Base-by-base conservation (phyloP, 1,140 invertebrate species). In the Brachionus rotundiformis region DNA sequence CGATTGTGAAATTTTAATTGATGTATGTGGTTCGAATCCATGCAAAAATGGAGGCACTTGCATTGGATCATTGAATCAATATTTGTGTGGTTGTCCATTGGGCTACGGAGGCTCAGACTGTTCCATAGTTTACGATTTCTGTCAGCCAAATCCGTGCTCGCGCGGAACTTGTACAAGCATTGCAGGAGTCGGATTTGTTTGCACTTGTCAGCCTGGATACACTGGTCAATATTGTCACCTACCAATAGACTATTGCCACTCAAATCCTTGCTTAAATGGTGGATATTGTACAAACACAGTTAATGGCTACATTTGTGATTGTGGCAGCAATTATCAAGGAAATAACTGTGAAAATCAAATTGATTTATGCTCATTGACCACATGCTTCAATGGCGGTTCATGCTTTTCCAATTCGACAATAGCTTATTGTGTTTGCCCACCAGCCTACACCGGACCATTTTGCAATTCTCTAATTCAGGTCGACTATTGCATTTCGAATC, bases 181-280 rank as follows among this genome's bases (percentile, higher is more conserved):
- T 23, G 44, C 76, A 54, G 76, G 76, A 23, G 10, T 39, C 16
- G 76, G 76, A 0, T 79, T 79, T 79, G 27, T 59, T 2, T 97
- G 95, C 87, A 86, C 90, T 0, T 96, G 95, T 85, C 90, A 91
- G 1, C 85, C 91, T 13, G 82, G 82, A 23, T 84, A 80, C 33
- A 83, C 82, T 23, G 84, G 84, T 3, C 23, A 59, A 6, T 54
- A 31, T 36, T 86, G 85, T 84, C 59, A 83, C 13, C 31, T 39
- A 7, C 84, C 85, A 44, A 82, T 85, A n/a, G 54, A 83, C 54
- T 84, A 85, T 36, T 87, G 86, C 83, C 36, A 7, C 39, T 73
- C 61, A 1, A 73, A 83, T 8, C 85, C 85, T 6, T 87, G 86
- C 81, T 39, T 41, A 59, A 85, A 86, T 82, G 83, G 84, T 54